Percentiles rank a stretch among this genome's conserved stretches.
Evolutionary conservation across 1,140 invertebrate species (phyloP).

Genomic region (Chironomus striatipennis): DNA sequence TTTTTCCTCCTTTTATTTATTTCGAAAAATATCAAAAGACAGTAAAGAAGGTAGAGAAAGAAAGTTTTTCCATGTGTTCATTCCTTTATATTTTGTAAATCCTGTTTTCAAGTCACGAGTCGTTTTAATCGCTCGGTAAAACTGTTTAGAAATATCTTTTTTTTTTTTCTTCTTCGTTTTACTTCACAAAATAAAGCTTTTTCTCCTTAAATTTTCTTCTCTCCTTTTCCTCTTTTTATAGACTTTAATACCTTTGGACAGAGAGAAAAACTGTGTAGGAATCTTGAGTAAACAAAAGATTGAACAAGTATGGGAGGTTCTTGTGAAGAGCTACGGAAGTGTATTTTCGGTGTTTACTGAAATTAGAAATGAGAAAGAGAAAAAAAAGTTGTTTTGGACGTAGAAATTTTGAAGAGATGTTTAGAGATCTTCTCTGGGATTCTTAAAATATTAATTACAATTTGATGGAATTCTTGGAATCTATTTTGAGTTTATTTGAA

Average conservation of each 20-base stretch:
- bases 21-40: too few species aligned
- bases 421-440: too few species aligned
- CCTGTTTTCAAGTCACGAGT: constrained; percentile 11
- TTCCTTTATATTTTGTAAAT: background rate
- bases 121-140: constrained; percentile 6
- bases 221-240: background rate
- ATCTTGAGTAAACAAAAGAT: background rate
- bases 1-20: too few species aligned
- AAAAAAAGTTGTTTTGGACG: too few species aligned
- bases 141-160: constrained; percentile 1
- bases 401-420: background rate
- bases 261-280: background rate
- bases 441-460: too few species aligned
- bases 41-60: too few species aligned
- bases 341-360: background rate
- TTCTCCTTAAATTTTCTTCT: background rate
- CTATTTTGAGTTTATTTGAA: too few species aligned
- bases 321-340: too few species aligned
- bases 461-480: too few species aligned
- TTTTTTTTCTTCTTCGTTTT: background rate
- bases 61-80: too few species aligned
- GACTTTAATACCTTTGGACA: background rate
- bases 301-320: background rate
- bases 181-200: background rate
- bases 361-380: background rate